phyloP scores from a whole-genome alignment of 2,797 vertebrate genomes.

The Enteromius argenteus region DNA sequence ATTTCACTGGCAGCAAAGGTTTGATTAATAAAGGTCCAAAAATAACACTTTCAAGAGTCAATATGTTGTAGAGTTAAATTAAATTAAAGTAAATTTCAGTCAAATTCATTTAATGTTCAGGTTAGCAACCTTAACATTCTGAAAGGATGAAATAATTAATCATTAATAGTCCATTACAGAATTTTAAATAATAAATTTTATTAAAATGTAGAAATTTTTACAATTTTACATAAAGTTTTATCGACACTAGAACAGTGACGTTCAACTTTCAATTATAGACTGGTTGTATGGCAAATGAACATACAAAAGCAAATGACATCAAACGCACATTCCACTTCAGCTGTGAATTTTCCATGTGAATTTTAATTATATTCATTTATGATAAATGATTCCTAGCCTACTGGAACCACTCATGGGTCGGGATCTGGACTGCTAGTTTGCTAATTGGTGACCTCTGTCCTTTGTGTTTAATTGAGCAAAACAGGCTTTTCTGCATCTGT shows the following conservation, averaged over 20 bases:
- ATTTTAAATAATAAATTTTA: not conserved
- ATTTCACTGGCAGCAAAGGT: conserved; percentile 10
- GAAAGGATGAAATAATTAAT: not conserved
- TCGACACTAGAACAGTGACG: not conserved
- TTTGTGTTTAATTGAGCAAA: conserved; percentile 23
- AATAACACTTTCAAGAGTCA: not conserved
- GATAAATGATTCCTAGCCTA: conserved; percentile 18
- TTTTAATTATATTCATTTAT: conserved; percentile 5
- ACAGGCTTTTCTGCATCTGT: conserved; percentile 32
- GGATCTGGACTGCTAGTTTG: conserved; percentile 4
- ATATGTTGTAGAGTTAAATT: not conserved
- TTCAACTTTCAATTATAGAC: not conserved
- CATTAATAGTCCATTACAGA: not conserved
- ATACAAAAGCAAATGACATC: not conserved
- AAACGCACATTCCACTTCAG: not conserved
- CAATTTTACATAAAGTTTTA: not conserved
- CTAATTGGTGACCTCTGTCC: conserved; percentile 25
- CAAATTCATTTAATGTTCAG: not conserved
- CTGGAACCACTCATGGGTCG: conserved; percentile 24
- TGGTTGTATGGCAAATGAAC: not conserved
- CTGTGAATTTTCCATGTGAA: not conserved
- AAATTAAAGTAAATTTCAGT: not conserved
- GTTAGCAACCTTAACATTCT: not conserved
- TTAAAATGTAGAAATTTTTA: not conserved
- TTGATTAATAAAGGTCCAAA: conserved; percentile 7